Conservation (phyloP, 2,888 invertebrate genomes). For the Lasiommata megera region DNA sequence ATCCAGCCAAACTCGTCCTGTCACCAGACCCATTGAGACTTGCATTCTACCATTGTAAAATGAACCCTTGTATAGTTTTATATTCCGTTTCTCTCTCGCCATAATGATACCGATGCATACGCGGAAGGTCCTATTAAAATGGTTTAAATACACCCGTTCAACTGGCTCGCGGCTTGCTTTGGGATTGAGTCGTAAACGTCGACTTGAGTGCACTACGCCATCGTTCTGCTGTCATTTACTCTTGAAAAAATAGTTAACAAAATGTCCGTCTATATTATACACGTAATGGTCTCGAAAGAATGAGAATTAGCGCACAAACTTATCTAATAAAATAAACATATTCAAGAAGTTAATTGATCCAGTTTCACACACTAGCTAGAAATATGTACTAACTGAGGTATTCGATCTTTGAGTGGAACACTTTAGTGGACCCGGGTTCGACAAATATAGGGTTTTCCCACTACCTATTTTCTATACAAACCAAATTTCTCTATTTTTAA, state of each 20-base stretch:
- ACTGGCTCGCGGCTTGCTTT: conserved; percentile 63
- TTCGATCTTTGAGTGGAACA: too few relatives aligned
- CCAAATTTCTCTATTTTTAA: too few relatives aligned
- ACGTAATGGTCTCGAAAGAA: conserved; percentile 39
- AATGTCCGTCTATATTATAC: conserved; percentile 51
- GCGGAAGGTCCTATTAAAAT: conserved; percentile 58
- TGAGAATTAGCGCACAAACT: neutral
- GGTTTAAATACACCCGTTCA: conserved; percentile 61
- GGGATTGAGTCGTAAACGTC: conserved; percentile 80
- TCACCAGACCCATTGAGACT: conserved; percentile 62
- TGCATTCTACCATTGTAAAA: conserved; percentile 47
- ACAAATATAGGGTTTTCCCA: too few relatives aligned
- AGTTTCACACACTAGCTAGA: too few relatives aligned
- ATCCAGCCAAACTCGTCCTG: conserved; percentile 64
- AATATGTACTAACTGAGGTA: too few relatives aligned
- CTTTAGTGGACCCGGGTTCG: too few relatives aligned
- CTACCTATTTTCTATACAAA: too few relatives aligned
- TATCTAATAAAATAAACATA: too few relatives aligned
- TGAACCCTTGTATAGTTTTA: conserved; percentile 46
- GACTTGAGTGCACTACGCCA: conserved; percentile 65
- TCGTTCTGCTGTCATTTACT: conserved; percentile 69
- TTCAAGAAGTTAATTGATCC: too few relatives aligned
- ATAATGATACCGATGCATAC: conserved; percentile 30
- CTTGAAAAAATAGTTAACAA: conserved; percentile 40
- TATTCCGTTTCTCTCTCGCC: conserved; percentile 32